A percentile compares a stretch with the other conserved stretches of the same genome.
phyloP scores from a whole-genome alignment of 2,888 invertebrate species.

The Pterostichus madidus region DNA sequence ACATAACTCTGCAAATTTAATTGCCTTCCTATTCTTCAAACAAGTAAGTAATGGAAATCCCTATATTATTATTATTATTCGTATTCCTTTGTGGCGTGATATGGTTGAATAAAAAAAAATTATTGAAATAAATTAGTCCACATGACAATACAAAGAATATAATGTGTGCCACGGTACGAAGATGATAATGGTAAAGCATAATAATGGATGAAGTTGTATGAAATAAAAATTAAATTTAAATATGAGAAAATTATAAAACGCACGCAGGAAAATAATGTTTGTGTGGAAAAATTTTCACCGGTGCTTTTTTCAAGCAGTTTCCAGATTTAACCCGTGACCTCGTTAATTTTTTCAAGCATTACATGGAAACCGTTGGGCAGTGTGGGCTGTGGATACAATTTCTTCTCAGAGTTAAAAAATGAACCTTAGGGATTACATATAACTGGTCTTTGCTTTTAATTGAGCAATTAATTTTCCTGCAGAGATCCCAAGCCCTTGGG shows the following conservation, averaged over 20 bases:
- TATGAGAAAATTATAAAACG: conserved; percentile 40
- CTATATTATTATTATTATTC: no score
- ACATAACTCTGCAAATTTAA: no score
- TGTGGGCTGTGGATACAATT: conserved; percentile 20
- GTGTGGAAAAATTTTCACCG: conserved; percentile 28
- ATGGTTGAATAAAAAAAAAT: no score
- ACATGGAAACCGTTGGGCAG: conserved; percentile 30
- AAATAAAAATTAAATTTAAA: conserved; percentile 43
- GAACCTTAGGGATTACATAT: conserved; percentile 60
- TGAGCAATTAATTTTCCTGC: conserved; percentile 62
- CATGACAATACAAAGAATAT: no score
- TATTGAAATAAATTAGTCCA: no score
- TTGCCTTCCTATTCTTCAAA: no score
- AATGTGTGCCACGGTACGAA: neutral
- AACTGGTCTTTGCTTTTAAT: conserved; percentile 62
- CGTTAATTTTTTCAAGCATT: conserved; percentile 45
- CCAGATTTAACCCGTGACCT: conserved; percentile 40
- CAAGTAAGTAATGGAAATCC: no score
- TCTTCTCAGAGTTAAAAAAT: conserved; percentile 35
- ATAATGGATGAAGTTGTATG: conserved; percentile 33
- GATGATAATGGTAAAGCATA: conserved; percentile 19
- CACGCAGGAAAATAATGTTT: conserved; percentile 31
- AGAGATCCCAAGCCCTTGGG: conserved; percentile 40
- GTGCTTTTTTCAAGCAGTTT: conserved; percentile 24
- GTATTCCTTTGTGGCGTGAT: no score